Conservation (phyloP, 2,113 vertebrate genomes). For the Podarcis raffonei region DNA sequence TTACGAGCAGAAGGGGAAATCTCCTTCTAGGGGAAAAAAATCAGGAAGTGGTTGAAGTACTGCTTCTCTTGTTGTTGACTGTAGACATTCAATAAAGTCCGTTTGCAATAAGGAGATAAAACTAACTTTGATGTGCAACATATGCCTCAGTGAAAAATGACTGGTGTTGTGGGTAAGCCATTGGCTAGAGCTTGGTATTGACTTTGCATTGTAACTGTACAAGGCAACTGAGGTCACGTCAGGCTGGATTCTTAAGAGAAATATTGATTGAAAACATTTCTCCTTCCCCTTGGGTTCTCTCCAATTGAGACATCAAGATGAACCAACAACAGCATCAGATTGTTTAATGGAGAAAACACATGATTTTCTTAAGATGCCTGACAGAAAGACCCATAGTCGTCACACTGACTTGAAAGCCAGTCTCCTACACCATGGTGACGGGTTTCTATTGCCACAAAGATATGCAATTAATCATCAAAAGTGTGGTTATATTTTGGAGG, state of each 20-base stretch:
- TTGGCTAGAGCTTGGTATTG: background rate
- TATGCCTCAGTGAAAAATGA: background rate
- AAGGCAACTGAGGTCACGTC: background rate
- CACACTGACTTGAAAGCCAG: too few relatives aligned
- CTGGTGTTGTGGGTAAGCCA: accelerated
- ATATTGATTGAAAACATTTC: background rate
- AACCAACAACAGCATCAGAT: background rate
- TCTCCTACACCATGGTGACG: background rate
- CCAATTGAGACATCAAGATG: accelerated
- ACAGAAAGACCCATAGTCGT: too few relatives aligned
- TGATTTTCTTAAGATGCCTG: background rate
- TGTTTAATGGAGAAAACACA: background rate
- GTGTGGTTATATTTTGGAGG: background rate
- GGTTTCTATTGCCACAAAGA: background rate
- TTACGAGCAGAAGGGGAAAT: constrained; percentile 50
- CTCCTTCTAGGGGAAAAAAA: constrained; percentile 44
- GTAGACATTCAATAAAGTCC: background rate
- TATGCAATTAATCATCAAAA: background rate
- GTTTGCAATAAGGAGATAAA: constrained; percentile 12
- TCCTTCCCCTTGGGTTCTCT: background rate
- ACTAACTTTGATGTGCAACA: background rate
- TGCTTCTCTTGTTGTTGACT: background rate
- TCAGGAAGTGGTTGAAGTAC: constrained; percentile 38
- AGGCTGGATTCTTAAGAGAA: background rate
- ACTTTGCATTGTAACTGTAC: background rate